These are phyloP conservation scores for Hapalemur alaotrensis DNA, from an alignment of 2,797 vertebrate species.

Conservation along the genomic window DNA sequence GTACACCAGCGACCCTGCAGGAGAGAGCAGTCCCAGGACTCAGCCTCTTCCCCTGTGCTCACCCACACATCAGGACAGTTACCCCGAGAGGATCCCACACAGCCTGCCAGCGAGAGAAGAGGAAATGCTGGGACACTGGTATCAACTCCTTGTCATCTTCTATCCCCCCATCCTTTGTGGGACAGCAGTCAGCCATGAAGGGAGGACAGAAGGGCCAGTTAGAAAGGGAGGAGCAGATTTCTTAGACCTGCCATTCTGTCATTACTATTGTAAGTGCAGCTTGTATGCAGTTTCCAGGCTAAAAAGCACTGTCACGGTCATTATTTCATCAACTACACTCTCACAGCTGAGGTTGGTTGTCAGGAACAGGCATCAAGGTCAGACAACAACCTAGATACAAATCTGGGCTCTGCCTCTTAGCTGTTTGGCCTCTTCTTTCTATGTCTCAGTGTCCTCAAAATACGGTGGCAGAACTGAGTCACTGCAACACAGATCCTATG, in stretches of 20 bases:
- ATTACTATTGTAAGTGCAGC: too few relatives aligned
- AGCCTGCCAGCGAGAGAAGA: not conserved
- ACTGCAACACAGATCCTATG: rapidly evolving
- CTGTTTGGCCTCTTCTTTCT: not conserved
- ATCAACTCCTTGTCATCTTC: not conserved
- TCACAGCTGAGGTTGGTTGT: not conserved
- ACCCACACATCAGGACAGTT: not conserved
- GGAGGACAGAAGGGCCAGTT: not conserved
- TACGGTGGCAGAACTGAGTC: not conserved
- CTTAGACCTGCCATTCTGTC: not conserved
- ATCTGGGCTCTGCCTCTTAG: not conserved
- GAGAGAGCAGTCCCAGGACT: not conserved
- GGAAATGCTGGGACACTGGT: not conserved
- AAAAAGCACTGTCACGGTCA: not conserved
- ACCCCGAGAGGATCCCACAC: not conserved
- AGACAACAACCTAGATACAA: not conserved
- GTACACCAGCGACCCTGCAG: slow-evolving; percentile 90
- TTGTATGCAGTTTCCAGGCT: too few relatives aligned
- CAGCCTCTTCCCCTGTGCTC: not conserved
- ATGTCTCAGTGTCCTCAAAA: not conserved
- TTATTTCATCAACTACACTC: not conserved
- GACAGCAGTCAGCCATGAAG: not conserved
- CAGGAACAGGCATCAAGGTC: not conserved
- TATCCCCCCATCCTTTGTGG: not conserved
- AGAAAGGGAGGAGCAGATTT: not conserved